Evolutionary conservation across 2,113 vertebrate genomes (phyloP), one percentile per base, ranked within the genome.

Genomic region (Formicarius rufipectus): DNA sequence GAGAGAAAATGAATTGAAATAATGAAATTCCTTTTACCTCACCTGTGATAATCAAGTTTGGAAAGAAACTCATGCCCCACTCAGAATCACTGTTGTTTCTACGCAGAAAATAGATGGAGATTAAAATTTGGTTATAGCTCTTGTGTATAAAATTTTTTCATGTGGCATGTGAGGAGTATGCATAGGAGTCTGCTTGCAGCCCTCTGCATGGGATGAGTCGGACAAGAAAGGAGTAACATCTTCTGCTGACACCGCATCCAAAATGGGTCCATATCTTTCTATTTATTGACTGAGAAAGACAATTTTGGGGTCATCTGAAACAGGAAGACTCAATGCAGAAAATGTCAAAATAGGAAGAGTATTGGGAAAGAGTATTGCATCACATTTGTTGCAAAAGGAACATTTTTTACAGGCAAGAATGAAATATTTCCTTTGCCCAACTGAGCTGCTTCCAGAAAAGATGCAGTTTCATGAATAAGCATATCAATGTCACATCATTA

Each of bases 151-250:
- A 0, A 21, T 84, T 78, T 85, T 56, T 56, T 75, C 22, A 22
- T 0, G 0, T 52, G 7, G 7, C 6, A 19, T 35, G 22, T 39
- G 6, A 76, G 8, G 11, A 23, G 1, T 27, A 4, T 13, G 2
- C 7, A 30, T 21, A 49, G 33, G 30, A 33, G 24, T 20, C 19
- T 81, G 21, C 9, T 2, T n/a, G 20, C 7, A 40, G 10, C 31
- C 10, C 13, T 53, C 60, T 58, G 11, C 28, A 7, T 14, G 20
- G 30, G 14, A 30, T 10, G 4, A 21, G 47, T 59, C 37, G 10
- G 7, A 14, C 0, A 0, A 77, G 28, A 5, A 87, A 83, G 7
- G 5, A n/a, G 3, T 69, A 33, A 21, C 23, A 37, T 28, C 10
- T 30, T 59, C 23, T 74, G 2, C 31, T 55, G 22, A 22, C 19